Conservation (phyloP, 2,888 invertebrate species). For the Incurvaria masculella region DNA sequence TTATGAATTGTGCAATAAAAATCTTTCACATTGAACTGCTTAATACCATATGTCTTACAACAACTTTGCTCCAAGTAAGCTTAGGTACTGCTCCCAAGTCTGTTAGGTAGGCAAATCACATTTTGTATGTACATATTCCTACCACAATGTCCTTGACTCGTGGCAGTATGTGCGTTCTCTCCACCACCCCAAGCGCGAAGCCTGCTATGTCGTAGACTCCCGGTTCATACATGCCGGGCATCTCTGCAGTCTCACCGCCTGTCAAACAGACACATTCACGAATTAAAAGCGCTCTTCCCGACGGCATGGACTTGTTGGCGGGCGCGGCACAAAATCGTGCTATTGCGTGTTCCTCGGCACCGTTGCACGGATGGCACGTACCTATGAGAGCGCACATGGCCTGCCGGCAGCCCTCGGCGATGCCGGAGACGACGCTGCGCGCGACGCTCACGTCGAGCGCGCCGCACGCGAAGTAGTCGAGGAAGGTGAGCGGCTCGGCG, state of each 20-base stretch:
- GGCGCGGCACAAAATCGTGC: no score
- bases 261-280: conserved; percentile 15
- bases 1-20: no score
- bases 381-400: conserved; percentile 86
- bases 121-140: conserved; percentile 7
- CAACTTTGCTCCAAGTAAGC: no score
- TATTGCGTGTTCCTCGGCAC: no score
- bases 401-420: conserved; percentile 79
- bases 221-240: conserved; percentile 87
- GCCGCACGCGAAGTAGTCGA: conserved; percentile 95
- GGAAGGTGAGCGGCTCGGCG: conserved; percentile 92
- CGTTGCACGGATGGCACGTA: no score
- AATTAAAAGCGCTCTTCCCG: background rate
- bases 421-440: conserved; percentile 68
- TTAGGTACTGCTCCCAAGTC: no score
- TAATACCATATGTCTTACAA: no score
- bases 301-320: background rate
- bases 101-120: no score
- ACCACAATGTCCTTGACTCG: conserved; percentile 62
- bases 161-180: conserved; percentile 71
- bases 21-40: no score
- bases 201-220: conserved; percentile 95
- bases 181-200: conserved; percentile 93
- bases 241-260: conserved; percentile 93
- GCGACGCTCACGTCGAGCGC: conserved; percentile 69